Evolutionary conservation across 2,888 invertebrate genomes (phyloP).

Genomic region (Arctia plantaginis): DNA sequence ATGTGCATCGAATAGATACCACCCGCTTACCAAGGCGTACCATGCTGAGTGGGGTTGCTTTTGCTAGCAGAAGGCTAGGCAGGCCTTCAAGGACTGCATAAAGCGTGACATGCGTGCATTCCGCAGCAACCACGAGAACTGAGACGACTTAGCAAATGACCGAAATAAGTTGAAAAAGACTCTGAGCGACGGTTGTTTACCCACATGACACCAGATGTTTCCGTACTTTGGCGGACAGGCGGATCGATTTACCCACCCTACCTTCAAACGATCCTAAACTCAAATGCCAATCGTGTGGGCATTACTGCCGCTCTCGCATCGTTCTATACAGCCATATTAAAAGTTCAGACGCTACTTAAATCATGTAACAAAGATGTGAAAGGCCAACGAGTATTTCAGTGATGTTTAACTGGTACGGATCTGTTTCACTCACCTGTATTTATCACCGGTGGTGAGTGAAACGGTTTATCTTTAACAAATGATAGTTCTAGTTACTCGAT

Average conservation of each 20-base stretch:
- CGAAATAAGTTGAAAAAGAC: too few species aligned
- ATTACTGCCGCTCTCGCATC: too few species aligned
- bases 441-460: too few species aligned
- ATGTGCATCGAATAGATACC: neutral
- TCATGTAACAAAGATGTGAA: neutral
- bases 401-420: too few species aligned
- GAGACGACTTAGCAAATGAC: neutral
- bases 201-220: neutral
- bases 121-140: neutral
- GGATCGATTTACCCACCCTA: neutral
- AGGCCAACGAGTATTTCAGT: neutral
- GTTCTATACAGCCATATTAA: too few species aligned
- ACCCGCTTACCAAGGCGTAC: neutral
- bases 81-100: neutral
- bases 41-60: neutral
- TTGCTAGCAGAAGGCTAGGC: neutral
- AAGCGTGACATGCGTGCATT: neutral
- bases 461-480: too few species aligned
- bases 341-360: neutral
- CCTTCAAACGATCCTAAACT: neutral
- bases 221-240: neutral
- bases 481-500: too few species aligned
- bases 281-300: neutral
- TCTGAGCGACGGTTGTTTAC: neutral
- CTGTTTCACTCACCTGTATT: too few species aligned